Evolutionary conservation across 2,888 invertebrate species (phyloP).

Genomic region (Blastobasis adustella): DNA sequence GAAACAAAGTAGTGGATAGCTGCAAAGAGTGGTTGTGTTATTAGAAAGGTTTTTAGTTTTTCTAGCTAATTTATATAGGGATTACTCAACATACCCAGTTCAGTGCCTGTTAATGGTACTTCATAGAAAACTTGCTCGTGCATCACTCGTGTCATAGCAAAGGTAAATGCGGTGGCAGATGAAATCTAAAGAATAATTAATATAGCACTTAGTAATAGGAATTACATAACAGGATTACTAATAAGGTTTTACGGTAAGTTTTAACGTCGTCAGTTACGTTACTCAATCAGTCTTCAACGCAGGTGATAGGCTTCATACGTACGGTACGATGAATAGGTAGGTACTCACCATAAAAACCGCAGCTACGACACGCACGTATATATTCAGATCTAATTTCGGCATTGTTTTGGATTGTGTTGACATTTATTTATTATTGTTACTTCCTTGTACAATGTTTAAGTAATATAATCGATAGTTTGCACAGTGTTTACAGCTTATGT

Average conservation of each 20-base stretch:
- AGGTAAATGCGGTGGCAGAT: conserved; percentile 54
- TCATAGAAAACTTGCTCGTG: conserved; percentile 51
- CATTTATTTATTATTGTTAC: conserved; percentile 26
- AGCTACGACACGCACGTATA: conserved; percentile 56
- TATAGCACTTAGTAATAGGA: not conserved
- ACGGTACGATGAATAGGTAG: conserved; percentile 8
- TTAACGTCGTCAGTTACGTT: no score
- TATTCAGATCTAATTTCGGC: conserved; percentile 54
- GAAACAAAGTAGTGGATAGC: conserved; percentile 57
- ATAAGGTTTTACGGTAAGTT: no score
- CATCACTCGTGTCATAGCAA: conserved; percentile 47
- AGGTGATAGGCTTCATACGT: no score
- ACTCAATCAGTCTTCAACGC: no score
- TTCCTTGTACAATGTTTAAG: no score
- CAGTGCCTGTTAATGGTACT: conserved; percentile 37
- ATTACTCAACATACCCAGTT: conserved; percentile 35
- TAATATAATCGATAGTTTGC: no score
- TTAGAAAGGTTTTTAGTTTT: not conserved
- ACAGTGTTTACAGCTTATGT: no score
- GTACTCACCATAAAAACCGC: conserved; percentile 61
- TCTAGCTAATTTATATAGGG: no score
- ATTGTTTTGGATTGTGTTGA: conserved; percentile 55
- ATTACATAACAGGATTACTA: no score
- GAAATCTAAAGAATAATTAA: conserved; percentile 49
- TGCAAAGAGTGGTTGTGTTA: conserved; percentile 19